A percentile compares a stretch with the other conserved stretches of the same genome.
phyloP scores from a whole-genome alignment of 2,888 invertebrate species.

The Drosophila rellima region DNA sequence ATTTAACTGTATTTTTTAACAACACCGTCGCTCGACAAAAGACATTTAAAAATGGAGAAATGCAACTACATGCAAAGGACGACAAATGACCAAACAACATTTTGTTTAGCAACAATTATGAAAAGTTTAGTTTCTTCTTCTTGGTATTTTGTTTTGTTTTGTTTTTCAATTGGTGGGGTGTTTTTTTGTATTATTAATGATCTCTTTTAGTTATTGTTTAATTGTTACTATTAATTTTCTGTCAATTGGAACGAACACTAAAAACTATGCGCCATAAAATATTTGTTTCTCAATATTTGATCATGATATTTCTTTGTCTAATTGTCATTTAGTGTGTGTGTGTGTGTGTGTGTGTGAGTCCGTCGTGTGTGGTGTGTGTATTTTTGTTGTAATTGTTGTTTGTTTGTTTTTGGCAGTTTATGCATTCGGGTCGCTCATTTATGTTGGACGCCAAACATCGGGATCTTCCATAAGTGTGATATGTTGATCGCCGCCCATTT shows the following conservation, averaged over 20 bases:
- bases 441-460: constrained; percentile 97
- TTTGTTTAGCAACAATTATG: constrained; percentile 56
- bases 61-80: constrained; percentile 69
- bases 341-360: constrained; percentile 29
- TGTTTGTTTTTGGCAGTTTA: constrained; percentile 68
- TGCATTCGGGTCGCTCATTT: constrained; percentile 86
- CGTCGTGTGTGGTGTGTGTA: constrained; percentile 23
- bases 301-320: constrained; percentile 53
- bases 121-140: constrained; percentile 42
- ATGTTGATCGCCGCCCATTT: constrained; percentile 87
- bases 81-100: constrained; percentile 64
- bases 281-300: constrained; percentile 55
- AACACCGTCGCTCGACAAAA: constrained; percentile 62
- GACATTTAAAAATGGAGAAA: constrained; percentile 63
- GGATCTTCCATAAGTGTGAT: constrained; percentile 96
- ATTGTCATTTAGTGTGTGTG: constrained; percentile 26
- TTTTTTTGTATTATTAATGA: constrained; percentile 45
- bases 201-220: constrained; percentile 16
- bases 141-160: constrained; percentile 1
- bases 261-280: constrained; percentile 76
- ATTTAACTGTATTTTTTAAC: constrained; percentile 67
- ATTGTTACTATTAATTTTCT: constrained; percentile 23
- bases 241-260: constrained; percentile 74
- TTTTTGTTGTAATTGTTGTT: constrained; percentile 19
- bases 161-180: constrained; percentile 74